Evolutionary conservation across 2,113 vertebrate genomes (phyloP), one percentile per base, ranked within the genome.

Genomic region (Megatriorchis doriae): DNA sequence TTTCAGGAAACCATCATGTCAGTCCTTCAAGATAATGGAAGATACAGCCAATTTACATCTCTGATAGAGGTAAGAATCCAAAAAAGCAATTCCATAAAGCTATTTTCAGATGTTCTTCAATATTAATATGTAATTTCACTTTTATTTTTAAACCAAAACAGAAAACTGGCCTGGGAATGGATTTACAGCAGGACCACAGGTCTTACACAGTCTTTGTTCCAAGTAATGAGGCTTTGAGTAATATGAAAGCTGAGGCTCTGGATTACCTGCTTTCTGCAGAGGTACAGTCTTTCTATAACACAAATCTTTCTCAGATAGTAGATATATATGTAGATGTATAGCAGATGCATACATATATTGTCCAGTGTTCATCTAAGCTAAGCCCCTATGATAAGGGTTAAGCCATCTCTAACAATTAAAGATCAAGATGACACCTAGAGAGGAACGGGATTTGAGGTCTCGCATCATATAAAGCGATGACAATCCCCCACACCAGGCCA

Each of bases 151-250:
- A 93, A 95, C 20, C 58, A 93, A 97, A 86, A 26, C 96, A 99
- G 99, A 98, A 97, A 96, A 97, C 97, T 47, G 95, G 88, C 14
- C 45, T 99, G 86, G 97, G 92, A 25, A 77, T 91, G 4, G 34
- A 98, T 52, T 93, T 99, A 94, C 98, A 99, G 45, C 81, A 90
- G 13, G 96, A 98, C 7, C 98, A 82, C n/a, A 92, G 53, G 55
- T 98, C 97, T 0, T 97, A 98, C 55, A 99, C 99, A 8, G 31
- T 99, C 68, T 99, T 99, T 81, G 98, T 98, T 83, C 99, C 99
- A 15, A 98, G 93, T 82, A 98, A 98, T 12, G 40, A 97, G 29
- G 99, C 99, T 11, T 89, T 99, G 48, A 88, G 81, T 3, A 94
- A 56, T 2, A 98, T 99, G 98, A 93, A 97, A 40, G 80, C 98